Evolutionary conservation across 2,888 invertebrate species (phyloP).

Genomic region (Plemyria rubiginata): DNA sequence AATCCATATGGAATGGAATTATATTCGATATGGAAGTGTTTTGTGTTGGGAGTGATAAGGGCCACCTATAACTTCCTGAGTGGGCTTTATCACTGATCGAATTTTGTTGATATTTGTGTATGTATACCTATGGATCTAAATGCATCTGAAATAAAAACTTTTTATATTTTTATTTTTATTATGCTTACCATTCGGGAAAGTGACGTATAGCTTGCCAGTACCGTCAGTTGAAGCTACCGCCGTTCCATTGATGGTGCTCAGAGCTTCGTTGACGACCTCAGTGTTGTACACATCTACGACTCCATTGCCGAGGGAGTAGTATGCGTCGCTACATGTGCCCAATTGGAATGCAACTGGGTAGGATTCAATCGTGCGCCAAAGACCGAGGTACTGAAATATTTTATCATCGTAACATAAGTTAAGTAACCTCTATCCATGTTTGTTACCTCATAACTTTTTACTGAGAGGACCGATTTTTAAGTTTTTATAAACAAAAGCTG

Average conservation of each 20-base stretch:
- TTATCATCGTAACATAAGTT: neutral
- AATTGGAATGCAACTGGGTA: constrained; percentile 61
- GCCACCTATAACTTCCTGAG: no score
- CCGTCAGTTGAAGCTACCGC: constrained; percentile 82
- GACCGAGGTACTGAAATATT: constrained; percentile 47
- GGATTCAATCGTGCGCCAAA: constrained; percentile 64
- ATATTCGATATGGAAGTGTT: no score
- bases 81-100: no score
- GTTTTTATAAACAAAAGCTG: no score
- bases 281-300: constrained; percentile 57
- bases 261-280: constrained; percentile 55
- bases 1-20: no score
- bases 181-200: constrained; percentile 23
- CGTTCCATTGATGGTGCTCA: constrained; percentile 54
- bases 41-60: no score
- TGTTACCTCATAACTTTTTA: no score
- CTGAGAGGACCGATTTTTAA: no score
- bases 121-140: no score
- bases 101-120: no score
- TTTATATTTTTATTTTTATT: neutral
- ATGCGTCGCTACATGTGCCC: constrained; percentile 61
- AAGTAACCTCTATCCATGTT: no score
- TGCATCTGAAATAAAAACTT: no score
- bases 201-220: constrained; percentile 76
- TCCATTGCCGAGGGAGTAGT: constrained; percentile 48